phyloP scores from a whole-genome alignment of 2,888 invertebrate species.

The Nomada ferruginata region DNA sequence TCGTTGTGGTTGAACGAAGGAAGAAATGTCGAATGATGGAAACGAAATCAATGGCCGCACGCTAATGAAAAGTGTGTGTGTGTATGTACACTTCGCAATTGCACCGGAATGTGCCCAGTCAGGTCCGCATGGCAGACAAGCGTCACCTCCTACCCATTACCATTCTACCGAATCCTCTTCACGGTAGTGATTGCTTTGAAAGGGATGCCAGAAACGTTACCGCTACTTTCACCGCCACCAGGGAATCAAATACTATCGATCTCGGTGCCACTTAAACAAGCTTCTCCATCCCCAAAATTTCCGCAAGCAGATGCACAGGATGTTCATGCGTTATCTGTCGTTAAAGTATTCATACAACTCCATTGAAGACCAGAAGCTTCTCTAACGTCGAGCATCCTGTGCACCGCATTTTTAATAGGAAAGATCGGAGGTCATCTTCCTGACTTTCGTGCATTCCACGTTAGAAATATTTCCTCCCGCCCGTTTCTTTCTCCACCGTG shows the following conservation, averaged over 20 bases:
- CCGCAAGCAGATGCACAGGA: slow-evolving; percentile 2
- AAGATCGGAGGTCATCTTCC: too few relatives aligned
- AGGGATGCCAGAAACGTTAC: background rate
- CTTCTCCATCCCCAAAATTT: slow-evolving; percentile 2
- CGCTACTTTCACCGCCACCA: slow-evolving; percentile 47
- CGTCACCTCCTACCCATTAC: slow-evolving; percentile 63
- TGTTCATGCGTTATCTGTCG: background rate
- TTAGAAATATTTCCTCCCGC: too few relatives aligned
- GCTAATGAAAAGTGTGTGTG: background rate
- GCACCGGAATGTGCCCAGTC: slow-evolving; percentile 71
- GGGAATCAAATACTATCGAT: slow-evolving; percentile 11
- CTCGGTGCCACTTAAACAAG: background rate
- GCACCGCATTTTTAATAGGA: background rate
- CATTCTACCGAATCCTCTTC: slow-evolving; percentile 51
- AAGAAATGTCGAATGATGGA: background rate
- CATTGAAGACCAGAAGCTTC: background rate
- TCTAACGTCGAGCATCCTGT: background rate
- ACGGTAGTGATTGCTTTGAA: background rate
- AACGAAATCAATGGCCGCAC: background rate
- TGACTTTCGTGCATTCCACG: too few relatives aligned
- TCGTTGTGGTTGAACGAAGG: slow-evolving; percentile 4
- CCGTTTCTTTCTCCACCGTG: background rate
- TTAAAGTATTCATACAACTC: background rate
- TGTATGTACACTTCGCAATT: slow-evolving; percentile 40
- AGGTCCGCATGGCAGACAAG: slow-evolving; percentile 74